Conservation (phyloP, 2,888 invertebrate species). For the Pogonocherus hispidulus region DNA sequence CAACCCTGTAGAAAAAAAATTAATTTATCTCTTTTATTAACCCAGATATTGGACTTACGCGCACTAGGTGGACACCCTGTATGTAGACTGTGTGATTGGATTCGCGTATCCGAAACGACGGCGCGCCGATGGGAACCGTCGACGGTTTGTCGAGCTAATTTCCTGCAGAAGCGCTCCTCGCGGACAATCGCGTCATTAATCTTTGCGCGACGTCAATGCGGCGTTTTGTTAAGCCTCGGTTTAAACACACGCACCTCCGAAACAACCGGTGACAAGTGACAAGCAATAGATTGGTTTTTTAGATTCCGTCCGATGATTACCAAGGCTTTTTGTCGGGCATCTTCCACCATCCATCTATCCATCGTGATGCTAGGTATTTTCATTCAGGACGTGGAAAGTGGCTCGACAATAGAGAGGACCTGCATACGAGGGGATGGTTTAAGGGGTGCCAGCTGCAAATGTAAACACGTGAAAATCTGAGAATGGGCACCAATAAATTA, state of each 20-base stretch:
- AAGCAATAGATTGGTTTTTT: constrained; percentile 66
- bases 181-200: constrained; percentile 66
- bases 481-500: background rate
- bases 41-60: no score
- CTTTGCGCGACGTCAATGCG: constrained; percentile 64
- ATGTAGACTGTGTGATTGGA: no score
- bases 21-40: no score
- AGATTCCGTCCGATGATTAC: constrained; percentile 61
- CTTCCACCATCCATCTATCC: constrained; percentile 31
- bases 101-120: constrained; percentile 15
- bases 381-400: constrained; percentile 21
- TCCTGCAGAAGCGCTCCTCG: constrained; percentile 51
- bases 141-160: constrained; percentile 54
- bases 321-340: constrained; percentile 33
- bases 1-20: no score
- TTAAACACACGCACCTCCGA: constrained; percentile 62
- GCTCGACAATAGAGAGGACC: constrained; percentile 17
- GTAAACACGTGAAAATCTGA: background rate
- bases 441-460: background rate
- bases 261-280: constrained; percentile 66
- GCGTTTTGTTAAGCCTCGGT: constrained; percentile 62
- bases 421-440: background rate
- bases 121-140: constrained; percentile 28
- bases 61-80: no score
- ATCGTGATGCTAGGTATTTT: constrained; percentile 30